Base-by-base conservation (phyloP, 2,888 invertebrate species). In the Achlya flavicornis region DNA sequence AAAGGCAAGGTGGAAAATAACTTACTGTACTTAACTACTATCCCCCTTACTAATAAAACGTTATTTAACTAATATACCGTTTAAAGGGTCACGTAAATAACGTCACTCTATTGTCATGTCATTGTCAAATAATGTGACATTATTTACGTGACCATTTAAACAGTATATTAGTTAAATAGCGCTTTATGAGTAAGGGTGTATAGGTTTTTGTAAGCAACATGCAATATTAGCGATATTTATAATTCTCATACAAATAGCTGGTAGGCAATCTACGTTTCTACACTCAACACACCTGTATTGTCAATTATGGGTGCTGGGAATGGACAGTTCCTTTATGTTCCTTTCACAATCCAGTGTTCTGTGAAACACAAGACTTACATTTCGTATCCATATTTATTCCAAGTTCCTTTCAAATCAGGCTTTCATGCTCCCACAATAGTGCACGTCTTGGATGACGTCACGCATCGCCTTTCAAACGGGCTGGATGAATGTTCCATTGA, bases 361-460 rank as follows among this genome's bases (percentile, higher is more conserved):
- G 10, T 53, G 53, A 53, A 53, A 16, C 53, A 10, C 46, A 46
- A 12, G 48, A 16, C 48, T 19, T 53, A 53, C 53, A 19, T 16
- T 53, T 53, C 19, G 19, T 53, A 19, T 53, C 53, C 19, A 53
- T 53, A n/a, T 53, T 19, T 53, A 53, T n/a, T 53, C 14, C 53
- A 53, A 53, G 53, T 53, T 10, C 19, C 53, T 53, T 53, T 53
- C 53, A 53, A 48, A 48, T 48, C 48, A 48, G n/a, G 48, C 48
- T 48, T 48, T 48, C 6, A 14, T 2, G 10, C 4, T 4, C n/a
- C 14, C 14, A 53, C 53, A 53, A 53, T n/a, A 16, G n/a, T 53
- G 53, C 53, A 53, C 53, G 53, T 53, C 53, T 53, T 19, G 19
- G 7, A 53, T 53, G 53, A 53, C 53, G 48, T 48, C 53, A 53